Percentiles rank a stretch among this genome's conserved stretches.
Conservation (phyloP, 2,797 vertebrate genomes). For the Scarus forsteni region DNA sequence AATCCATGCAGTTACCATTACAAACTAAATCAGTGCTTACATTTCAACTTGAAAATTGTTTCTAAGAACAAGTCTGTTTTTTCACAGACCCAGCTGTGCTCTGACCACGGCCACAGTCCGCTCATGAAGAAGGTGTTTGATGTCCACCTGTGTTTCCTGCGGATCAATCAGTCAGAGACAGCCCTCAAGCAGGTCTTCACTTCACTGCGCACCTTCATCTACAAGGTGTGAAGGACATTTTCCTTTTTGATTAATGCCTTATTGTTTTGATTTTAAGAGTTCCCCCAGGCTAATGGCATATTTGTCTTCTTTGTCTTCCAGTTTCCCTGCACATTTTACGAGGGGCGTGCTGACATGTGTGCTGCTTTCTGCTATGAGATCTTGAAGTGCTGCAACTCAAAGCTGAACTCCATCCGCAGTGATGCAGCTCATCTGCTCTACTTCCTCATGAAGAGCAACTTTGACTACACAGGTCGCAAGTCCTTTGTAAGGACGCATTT, state of each 20-base stretch:
- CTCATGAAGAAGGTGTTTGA: conserved; percentile 99
- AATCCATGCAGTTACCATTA: no score
- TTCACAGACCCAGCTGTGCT: conserved; percentile 91
- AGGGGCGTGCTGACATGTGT: conserved; percentile 97
- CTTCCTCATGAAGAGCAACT: conserved; percentile 99
- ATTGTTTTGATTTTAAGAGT: not conserved
- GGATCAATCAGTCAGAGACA: conserved; percentile 96
- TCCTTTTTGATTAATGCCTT: not conserved
- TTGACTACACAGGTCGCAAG: conserved; percentile 96
- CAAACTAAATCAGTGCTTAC: not conserved
- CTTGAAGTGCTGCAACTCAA: conserved; percentile 97
- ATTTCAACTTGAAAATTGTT: not conserved
- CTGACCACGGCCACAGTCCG: conserved; percentile 95
- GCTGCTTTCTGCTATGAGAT: conserved; percentile 97
- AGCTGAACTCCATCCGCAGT: conserved; percentile 94
- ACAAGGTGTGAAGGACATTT: conserved; percentile 86
- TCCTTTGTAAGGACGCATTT: conserved; percentile 96
- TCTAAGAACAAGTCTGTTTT: conserved; percentile 4
- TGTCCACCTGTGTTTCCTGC: conserved; percentile 95
- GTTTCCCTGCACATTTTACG: conserved; percentile 97
- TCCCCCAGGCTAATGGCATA: not conserved
- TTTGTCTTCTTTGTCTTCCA: conserved; percentile 53
- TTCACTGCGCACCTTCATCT: conserved; percentile 94
- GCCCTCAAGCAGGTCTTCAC: conserved; percentile 96
- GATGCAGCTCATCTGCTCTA: conserved; percentile 97